phyloP scores from a whole-genome alignment of 2,888 invertebrate genomes.

The Ectemnius continuus region DNA sequence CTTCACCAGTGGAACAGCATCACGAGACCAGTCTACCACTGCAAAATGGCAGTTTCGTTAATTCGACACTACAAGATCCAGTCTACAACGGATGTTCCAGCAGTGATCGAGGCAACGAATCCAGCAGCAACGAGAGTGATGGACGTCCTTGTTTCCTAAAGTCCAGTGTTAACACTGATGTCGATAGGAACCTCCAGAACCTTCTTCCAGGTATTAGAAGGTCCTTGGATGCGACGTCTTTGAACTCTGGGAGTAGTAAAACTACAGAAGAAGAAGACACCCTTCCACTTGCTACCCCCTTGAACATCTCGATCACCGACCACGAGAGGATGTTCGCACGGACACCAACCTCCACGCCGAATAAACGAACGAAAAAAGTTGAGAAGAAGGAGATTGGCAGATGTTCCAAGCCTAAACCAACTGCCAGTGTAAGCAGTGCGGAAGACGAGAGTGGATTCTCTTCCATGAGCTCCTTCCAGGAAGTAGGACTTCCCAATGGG shows the following conservation, averaged over 20 bases:
- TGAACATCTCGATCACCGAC: constrained; percentile 28
- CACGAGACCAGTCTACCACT: constrained; percentile 45
- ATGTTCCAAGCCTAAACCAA: constrained; percentile 62
- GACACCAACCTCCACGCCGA: constrained; percentile 61
- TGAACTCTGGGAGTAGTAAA: constrained; percentile 70
- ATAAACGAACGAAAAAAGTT: constrained; percentile 47
- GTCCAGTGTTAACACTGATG: constrained; percentile 22
- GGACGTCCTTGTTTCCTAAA: constrained; percentile 53
- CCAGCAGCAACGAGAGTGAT: constrained; percentile 56
- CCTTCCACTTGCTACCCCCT: constrained; percentile 20
- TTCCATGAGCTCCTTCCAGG: constrained; percentile 91
- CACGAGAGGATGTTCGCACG: constrained; percentile 15
- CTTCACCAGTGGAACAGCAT: constrained; percentile 53
- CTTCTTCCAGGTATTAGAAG: constrained; percentile 66
- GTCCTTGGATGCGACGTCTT: constrained; percentile 71
- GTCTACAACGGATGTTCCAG: constrained; percentile 51
- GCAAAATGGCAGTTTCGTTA: constrained; percentile 56
- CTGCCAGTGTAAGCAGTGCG: constrained; percentile 74
- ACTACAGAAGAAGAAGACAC: constrained; percentile 68
- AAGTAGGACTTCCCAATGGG: constrained; percentile 84
- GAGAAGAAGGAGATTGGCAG: constrained; percentile 54
- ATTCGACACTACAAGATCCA: constrained; percentile 59
- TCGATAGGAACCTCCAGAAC: constrained; percentile 46
- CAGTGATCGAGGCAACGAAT: constrained; percentile 60
- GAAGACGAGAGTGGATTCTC: constrained; percentile 93